Conservation (phyloP, 2,797 vertebrate genomes). For the Sebastes cheni region DNA sequence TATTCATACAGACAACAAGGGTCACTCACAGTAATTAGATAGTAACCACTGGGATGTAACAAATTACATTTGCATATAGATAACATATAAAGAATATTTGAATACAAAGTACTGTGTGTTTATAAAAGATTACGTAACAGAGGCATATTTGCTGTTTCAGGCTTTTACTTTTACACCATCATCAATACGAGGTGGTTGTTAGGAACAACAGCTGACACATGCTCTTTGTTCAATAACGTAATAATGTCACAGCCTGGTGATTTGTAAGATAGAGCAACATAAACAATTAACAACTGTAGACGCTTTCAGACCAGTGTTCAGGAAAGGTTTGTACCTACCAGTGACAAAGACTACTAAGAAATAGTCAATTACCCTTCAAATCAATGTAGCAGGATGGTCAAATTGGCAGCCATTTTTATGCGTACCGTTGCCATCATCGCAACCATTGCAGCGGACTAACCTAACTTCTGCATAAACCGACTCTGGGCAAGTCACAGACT, state of each 20-base stretch:
- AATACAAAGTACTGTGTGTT: not conserved
- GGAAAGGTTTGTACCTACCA: not conserved
- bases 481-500: too few relatives aligned
- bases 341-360: not conserved
- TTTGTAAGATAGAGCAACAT: not conserved
- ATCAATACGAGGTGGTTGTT: not conserved
- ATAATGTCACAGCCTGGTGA: not conserved
- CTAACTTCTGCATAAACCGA: too few relatives aligned
- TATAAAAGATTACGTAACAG: not conserved
- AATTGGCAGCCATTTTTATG: too few relatives aligned
- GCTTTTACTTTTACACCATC: not conserved
- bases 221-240: not conserved
- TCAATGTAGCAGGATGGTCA: too few relatives aligned
- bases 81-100: not conserved
- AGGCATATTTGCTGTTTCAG: not conserved
- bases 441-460: too few relatives aligned
- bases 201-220: not conserved
- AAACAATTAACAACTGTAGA: not conserved
- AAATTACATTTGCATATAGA: constrained; percentile 23
- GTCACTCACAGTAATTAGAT: constrained; percentile 19
- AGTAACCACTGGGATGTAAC: not conserved
- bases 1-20: constrained; percentile 14
- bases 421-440: too few relatives aligned
- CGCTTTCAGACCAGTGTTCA: not conserved
- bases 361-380: too few relatives aligned